phyloP scores from a whole-genome alignment of 2,797 vertebrate genomes.

The Diglossa cyanea region DNA sequence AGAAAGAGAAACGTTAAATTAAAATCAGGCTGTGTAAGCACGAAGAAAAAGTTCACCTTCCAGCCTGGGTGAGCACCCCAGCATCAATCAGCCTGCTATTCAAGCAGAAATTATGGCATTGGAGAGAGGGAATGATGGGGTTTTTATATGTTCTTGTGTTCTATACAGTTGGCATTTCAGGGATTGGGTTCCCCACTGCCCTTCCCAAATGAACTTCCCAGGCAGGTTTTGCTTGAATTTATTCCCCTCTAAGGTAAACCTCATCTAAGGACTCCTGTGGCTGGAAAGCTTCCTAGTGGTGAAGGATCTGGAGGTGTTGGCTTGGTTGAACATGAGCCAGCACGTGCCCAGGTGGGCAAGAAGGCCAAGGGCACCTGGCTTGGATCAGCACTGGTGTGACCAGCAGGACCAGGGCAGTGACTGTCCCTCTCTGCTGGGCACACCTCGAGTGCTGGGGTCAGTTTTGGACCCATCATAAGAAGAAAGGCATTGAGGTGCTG shows the following conservation, averaged over 20 bases:
- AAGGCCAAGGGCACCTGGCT: neutral
- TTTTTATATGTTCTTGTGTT: fast-evolving
- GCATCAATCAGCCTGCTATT: conserved; percentile 4
- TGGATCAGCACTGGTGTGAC: fast-evolving
- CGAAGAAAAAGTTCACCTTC: conserved; percentile 4
- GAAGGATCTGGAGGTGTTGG: neutral
- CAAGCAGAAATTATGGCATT: neutral
- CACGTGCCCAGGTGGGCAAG: fast-evolving
- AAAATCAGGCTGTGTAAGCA: neutral
- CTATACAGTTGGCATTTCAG: neutral
- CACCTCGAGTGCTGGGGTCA: fast-evolving
- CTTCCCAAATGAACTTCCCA: neutral
- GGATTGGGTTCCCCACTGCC: neutral
- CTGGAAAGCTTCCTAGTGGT: neutral
- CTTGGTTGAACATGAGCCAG: neutral
- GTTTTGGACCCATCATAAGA: neutral
- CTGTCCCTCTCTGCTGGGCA: too few species aligned
- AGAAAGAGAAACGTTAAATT: conserved; percentile 17
- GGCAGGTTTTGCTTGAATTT: neutral
- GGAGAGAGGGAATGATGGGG: neutral
- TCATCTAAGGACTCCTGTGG: neutral
- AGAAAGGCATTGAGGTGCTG: neutral
- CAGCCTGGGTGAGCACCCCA: neutral
- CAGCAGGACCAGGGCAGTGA: neutral
- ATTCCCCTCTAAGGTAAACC: neutral